These are phyloP conservation scores for Bacillus rossius DNA, from an alignment of 1,140 invertebrate genomes.

Conservation along the genomic window DNA sequence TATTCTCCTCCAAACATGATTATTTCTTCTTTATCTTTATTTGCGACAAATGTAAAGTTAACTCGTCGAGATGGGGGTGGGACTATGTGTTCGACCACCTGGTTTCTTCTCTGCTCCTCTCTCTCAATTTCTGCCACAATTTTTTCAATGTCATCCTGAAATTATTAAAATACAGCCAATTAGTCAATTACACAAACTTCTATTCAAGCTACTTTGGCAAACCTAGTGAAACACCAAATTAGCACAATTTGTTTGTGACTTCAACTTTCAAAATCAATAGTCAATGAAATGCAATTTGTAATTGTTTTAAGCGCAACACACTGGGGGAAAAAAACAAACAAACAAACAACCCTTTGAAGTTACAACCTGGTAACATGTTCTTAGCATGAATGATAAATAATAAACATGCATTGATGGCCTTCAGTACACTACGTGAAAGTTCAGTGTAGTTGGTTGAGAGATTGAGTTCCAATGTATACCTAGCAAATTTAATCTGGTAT, in stretches of 20 bases:
- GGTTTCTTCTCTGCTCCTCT: constrained; percentile 63
- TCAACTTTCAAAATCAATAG: neutral
- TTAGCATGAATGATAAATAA: no score
- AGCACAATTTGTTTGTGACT: no score
- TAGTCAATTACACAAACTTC: neutral
- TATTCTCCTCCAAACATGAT: constrained; percentile 91
- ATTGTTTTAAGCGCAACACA: constrained; percentile 1
- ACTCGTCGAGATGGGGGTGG: constrained; percentile 65
- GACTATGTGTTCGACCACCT: constrained; percentile 66
- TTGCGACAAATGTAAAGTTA: constrained; percentile 72
- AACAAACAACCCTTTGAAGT: no score
- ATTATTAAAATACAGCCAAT: neutral
- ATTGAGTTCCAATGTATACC: no score
- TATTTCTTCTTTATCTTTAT: constrained; percentile 84
- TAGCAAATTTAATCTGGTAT: no score
- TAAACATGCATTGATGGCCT: no score
- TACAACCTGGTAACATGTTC: no score
- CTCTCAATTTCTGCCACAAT: constrained; percentile 75
- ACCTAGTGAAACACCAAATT: neutral
- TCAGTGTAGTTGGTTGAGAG: no score
- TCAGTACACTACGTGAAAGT: no score
- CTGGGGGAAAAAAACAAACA: neutral
- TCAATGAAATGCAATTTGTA: neutral
- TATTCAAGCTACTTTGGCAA: neutral
- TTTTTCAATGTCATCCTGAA: constrained; percentile 79